These are phyloP conservation scores for Cephus rjabovi DNA, from an alignment of 2,888 invertebrate genomes.

Conservation along the genomic window DNA sequence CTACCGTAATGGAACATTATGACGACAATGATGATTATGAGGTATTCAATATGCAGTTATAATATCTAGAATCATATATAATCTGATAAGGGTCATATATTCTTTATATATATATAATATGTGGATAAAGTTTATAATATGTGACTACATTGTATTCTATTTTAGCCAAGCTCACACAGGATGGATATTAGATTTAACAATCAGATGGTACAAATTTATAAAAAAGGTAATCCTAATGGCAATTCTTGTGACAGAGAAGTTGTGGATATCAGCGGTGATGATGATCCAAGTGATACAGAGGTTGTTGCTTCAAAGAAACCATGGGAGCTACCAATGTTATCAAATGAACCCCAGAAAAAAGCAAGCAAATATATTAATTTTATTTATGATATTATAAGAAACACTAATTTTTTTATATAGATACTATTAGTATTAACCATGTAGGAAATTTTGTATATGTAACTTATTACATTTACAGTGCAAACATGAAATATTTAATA, in stretches of 20 bases:
- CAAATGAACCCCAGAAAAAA: not conserved
- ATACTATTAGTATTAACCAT: not conserved
- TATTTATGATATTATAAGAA: not conserved
- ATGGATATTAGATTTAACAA: constrained; percentile 54
- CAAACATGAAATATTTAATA: not conserved
- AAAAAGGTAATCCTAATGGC: constrained; percentile 52
- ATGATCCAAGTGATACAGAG: constrained; percentile 57
- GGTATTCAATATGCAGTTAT: constrained; percentile 61
- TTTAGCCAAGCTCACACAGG: constrained; percentile 41
- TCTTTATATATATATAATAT: not conserved
- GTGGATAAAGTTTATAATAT: not conserved
- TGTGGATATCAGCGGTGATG: constrained; percentile 84
- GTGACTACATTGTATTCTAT: not conserved
- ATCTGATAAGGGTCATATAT: not conserved
- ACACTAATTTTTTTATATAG: not conserved
- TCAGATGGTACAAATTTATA: constrained; percentile 69
- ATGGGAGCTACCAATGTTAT: not conserved
- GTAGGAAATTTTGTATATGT: not conserved
- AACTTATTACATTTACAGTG: not conserved
- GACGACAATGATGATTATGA: constrained; percentile 67
- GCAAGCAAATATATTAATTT: not conserved
- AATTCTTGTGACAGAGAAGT: constrained; percentile 76
- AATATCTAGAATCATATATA: constrained; percentile 7
- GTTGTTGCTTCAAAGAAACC: not conserved
- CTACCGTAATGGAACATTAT: constrained; percentile 61